A percentile compares a stretch with the other conserved stretches of the same genome.
These are phyloP conservation scores for Coregonus sp. DNA, from an alignment of 2,797 vertebrate species.

Conservation along the genomic window DNA sequence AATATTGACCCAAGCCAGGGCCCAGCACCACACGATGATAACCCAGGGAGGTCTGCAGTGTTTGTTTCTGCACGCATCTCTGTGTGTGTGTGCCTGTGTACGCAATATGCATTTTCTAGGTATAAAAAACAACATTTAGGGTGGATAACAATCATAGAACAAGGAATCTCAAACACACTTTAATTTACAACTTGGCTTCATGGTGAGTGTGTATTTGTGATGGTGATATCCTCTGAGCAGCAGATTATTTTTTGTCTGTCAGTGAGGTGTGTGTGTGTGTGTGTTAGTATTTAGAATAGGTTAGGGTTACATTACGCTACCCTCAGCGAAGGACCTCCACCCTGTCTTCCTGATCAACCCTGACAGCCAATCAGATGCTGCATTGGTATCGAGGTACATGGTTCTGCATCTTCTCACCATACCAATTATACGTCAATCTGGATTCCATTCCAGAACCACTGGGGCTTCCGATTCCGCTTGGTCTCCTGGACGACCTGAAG, in stretches of 20 bases:
- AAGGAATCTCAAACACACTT: not conserved
- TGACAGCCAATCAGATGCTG: not conserved
- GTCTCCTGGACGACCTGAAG: not conserved
- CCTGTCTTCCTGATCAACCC: constrained; percentile 1
- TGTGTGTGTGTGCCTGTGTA: not conserved
- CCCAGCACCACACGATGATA: not conserved
- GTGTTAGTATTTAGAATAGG: not conserved
- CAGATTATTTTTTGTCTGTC: not conserved
- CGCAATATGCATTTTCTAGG: not conserved
- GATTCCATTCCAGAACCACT: not conserved
- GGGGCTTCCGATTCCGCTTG: not conserved
- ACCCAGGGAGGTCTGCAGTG: not conserved
- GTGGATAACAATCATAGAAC: not conserved
- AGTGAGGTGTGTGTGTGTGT: not conserved
- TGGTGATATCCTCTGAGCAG: not conserved
- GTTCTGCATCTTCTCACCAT: not conserved
- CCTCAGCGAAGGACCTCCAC: constrained; percentile 15
- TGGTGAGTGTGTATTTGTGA: not conserved
- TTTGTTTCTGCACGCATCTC: not conserved
- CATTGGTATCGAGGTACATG: not conserved
- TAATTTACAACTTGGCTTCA: not conserved
- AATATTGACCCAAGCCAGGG: constrained; percentile 11
- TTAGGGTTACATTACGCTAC: constrained; percentile 11
- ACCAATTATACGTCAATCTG: not conserved
- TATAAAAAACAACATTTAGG: not conserved